Evolutionary conservation across 2,797 vertebrate genomes (phyloP).

Genomic region (Bradypus variegatus): DNA sequence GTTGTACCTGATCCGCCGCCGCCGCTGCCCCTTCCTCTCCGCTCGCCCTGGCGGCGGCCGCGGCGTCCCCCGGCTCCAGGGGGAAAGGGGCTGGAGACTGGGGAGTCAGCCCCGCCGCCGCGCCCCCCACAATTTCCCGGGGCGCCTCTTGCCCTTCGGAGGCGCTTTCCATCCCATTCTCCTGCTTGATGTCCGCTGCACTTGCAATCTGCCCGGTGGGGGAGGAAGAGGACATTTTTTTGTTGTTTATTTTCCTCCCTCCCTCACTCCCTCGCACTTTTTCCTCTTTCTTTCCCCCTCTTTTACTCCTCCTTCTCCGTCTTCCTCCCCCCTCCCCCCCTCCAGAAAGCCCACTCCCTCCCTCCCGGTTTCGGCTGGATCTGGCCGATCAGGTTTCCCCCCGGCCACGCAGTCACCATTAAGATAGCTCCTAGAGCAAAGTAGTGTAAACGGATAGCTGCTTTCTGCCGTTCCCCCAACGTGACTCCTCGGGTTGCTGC

Average conservation of each 20-base stretch:
- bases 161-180: constrained; percentile 87
- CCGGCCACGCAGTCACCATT: constrained; percentile 94
- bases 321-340: constrained; percentile 59
- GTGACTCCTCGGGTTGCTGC: constrained; percentile 88
- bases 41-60: constrained; percentile 62
- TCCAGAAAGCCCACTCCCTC: constrained; percentile 68
- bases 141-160: constrained; percentile 81
- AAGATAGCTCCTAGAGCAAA: constrained; percentile 85
- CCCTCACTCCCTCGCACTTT: constrained; percentile 58
- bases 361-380: constrained; percentile 81
- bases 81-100: constrained; percentile 84
- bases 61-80: constrained; percentile 83
- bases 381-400: constrained; percentile 95
- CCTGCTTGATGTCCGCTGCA: constrained; percentile 92
- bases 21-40: constrained; percentile 59
- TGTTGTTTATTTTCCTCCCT: constrained; percentile 80
- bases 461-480: constrained; percentile 83
- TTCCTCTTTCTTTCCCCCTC: constrained; percentile 66
- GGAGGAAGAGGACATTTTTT: constrained; percentile 95
- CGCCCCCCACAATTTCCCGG: constrained; percentile 67
- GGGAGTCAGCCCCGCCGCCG: constrained; percentile 68
- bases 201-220: constrained; percentile 75
- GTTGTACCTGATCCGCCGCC: constrained; percentile 76
- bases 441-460: constrained; percentile 89
- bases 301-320: constrained; percentile 39